Evolutionary conservation across 2,113 vertebrate genomes (phyloP).

Genomic region (Gymnogyps californianus): DNA sequence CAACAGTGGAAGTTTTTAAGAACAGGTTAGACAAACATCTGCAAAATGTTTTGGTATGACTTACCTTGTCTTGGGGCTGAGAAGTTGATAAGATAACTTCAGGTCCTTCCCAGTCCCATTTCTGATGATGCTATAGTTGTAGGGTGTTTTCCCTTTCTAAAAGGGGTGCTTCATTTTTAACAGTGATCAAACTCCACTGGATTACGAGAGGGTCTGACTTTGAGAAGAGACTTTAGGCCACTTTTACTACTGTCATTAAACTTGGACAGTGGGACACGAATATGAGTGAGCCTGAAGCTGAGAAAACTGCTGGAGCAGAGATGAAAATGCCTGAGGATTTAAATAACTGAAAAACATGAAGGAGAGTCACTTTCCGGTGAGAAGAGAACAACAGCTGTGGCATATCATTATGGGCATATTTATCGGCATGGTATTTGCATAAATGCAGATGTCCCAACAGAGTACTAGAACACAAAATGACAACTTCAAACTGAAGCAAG

Average conservation of each 20-base stretch:
- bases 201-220: background rate
- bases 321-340: background rate
- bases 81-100: background rate
- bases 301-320: background rate
- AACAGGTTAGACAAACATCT: background rate
- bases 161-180: background rate
- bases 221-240: background rate
- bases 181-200: background rate
- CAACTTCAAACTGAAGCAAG: background rate
- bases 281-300: background rate
- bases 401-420: background rate
- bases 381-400: background rate
- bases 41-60: background rate
- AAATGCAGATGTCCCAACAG: background rate
- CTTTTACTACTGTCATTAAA: background rate
- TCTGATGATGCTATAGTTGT: background rate
- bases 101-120: background rate
- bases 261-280: background rate
- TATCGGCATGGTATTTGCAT: background rate
- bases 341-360: background rate
- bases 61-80: background rate
- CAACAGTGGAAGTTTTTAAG: background rate
- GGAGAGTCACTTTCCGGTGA: background rate
- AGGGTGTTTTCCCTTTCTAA: background rate
- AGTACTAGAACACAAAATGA: background rate